phyloP scores from a whole-genome alignment of 2,113 vertebrate species.

The Pseudopipra pipra region DNA sequence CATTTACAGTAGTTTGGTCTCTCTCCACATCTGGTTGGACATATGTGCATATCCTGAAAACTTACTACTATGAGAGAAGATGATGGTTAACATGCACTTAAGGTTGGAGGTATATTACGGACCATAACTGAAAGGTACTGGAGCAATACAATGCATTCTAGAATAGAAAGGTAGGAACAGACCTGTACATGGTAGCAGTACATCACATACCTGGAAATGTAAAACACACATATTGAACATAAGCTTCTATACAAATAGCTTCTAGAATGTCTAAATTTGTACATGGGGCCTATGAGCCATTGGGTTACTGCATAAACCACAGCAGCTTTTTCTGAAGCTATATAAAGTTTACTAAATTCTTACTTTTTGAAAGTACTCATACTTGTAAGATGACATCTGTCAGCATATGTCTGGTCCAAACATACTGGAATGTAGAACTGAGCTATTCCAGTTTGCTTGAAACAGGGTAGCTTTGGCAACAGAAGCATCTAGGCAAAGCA shows the following conservation, averaged over 20 bases:
- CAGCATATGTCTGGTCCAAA: background rate
- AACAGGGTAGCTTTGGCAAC: background rate
- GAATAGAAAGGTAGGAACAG: background rate
- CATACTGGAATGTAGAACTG: background rate
- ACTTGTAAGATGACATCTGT: background rate
- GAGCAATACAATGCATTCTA: background rate
- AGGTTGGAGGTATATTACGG: background rate
- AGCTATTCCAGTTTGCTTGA: background rate
- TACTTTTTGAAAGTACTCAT: background rate
- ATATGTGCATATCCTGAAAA: background rate
- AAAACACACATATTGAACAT: background rate
- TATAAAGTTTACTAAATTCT: background rate
- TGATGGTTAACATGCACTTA: background rate
- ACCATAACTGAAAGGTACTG: background rate
- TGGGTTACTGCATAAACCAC: background rate
- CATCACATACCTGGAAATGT: background rate
- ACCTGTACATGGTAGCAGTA: accelerated
- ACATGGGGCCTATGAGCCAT: background rate
- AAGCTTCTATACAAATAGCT: background rate
- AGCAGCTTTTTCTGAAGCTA: background rate
- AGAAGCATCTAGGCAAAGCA: background rate
- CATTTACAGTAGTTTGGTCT: background rate
- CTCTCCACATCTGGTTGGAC: background rate
- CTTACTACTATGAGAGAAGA: background rate
- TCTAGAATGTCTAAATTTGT: background rate